Percentiles rank a stretch among this genome's conserved stretches.
Conservation (phyloP, 2,113 vertebrate genomes). For the Albula glossodonta region DNA sequence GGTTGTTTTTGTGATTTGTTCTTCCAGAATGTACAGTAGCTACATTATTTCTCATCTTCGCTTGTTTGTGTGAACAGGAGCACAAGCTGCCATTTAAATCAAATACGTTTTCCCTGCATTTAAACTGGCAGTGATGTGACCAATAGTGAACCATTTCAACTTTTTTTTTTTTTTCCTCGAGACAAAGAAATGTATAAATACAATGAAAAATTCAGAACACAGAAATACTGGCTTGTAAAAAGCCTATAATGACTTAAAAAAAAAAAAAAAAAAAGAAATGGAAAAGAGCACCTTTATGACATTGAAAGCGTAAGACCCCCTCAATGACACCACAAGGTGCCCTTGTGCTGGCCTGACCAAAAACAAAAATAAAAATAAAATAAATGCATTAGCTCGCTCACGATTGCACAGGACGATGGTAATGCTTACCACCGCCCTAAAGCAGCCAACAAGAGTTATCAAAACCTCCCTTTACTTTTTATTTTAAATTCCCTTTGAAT, state of each 20-base stretch:
- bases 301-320: slow-evolving; percentile 23
- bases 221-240: slow-evolving; percentile 41
- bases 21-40: slow-evolving; percentile 66
- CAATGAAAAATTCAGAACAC: slow-evolving; percentile 21
- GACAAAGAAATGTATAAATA: slow-evolving; percentile 32
- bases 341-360: slow-evolving; percentile 28
- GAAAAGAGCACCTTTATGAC: slow-evolving; percentile 37
- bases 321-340: slow-evolving; percentile 12
- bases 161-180: slow-evolving; percentile 17
- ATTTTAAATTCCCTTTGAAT: slow-evolving; percentile 66
- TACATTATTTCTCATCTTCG: slow-evolving; percentile 51
- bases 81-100: slow-evolving; percentile 69
- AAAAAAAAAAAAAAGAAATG: slow-evolving; percentile 39
- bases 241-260: slow-evolving; percentile 41
- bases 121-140: slow-evolving; percentile 75
- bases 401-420: slow-evolving; percentile 46
- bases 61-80: slow-evolving; percentile 53
- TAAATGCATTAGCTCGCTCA: slow-evolving; percentile 30
- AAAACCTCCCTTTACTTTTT: slow-evolving; percentile 64
- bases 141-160: slow-evolving; percentile 59
- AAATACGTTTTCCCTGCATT: slow-evolving; percentile 69
- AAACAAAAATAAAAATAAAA: not conserved
- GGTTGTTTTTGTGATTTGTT: slow-evolving; percentile 46
- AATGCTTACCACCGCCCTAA: slow-evolving; percentile 40
- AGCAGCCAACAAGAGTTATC: slow-evolving; percentile 49